Evolutionary conservation across 2,888 invertebrate species (phyloP), one percentile per base, ranked within the genome.

Genomic region (Steinernema carpocapsae): DNA sequence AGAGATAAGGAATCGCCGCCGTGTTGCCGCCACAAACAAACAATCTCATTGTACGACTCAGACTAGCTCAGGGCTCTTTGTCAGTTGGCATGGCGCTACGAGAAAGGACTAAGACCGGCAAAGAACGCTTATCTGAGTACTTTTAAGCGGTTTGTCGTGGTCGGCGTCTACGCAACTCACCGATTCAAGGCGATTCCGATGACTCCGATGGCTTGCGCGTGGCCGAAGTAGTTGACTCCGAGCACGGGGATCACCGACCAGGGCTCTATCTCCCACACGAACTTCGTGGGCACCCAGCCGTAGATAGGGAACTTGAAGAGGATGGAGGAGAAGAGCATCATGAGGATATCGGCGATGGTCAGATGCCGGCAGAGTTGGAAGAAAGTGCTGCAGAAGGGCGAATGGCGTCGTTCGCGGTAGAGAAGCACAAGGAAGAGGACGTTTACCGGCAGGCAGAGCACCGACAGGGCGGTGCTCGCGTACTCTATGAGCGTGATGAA

Each of bases 221-320:
- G 82, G 7, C 79, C 80, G 29, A 83, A 74, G 76, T 83, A 83
- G 37, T 80, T 80, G 75, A 83, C 78, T 43, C 79, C 80, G 26
- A 79, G 76, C 1, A 74, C 46, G 29, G 71, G 74, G 6, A 74
- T 52, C 19, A 71, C 32, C 14, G 71, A 51, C 45, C 46, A 71
- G 45, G 46, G 52, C 29, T 70, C 64, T 1, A 64, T 64, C 19
- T 64, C 74, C 59, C 29, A 29, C 48, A 71, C 80, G 46, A 80
- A 77, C 17, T 74, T 74, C 29, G 76, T 74, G 1, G 81, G 79
- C 70, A 79, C 79, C 37, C 78, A 74, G 56, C 81, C 82, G 72
- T 80, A 82, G 7, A 79, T 77, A 10, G 82, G 80, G 19, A 81
- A 78, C 76, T 82, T 82, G 78, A 81, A 81, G 77, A 81, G 79